Evolutionary conservation across 2,797 vertebrate species (phyloP).

Genomic region (Sebastes minor): DNA sequence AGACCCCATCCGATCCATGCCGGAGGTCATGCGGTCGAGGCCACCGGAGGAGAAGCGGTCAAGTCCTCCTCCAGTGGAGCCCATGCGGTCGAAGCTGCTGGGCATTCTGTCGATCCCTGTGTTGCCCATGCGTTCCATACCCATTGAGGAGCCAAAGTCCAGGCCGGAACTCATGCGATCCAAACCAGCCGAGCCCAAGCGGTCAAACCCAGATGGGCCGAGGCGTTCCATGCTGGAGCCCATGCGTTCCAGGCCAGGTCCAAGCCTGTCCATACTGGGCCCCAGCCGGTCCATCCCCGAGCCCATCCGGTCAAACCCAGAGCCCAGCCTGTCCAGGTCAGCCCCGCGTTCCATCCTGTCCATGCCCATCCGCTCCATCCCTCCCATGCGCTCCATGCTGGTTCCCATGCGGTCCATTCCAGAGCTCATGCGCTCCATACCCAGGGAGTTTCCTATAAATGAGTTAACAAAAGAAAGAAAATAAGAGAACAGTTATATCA

Average conservation of each 20-base stretch:
- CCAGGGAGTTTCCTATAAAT: slow-evolving; percentile 84
- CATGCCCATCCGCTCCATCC: slow-evolving; percentile 90
- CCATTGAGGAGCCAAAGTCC: slow-evolving; percentile 90
- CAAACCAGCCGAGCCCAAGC: slow-evolving; percentile 86
- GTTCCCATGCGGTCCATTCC: slow-evolving; percentile 89
- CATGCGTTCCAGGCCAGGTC: slow-evolving; percentile 89
- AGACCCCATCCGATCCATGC: slow-evolving; percentile 82
- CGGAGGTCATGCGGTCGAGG: slow-evolving; percentile 82
- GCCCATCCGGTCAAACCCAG: slow-evolving; percentile 89
- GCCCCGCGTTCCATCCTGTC: slow-evolving; percentile 92
- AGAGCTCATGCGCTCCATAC: slow-evolving; percentile 79
- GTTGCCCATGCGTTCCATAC: slow-evolving; percentile 91
- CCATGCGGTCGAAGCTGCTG: slow-evolving; percentile 81
- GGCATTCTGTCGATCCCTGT: slow-evolving; percentile 90
- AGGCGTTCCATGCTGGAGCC: slow-evolving; percentile 90
- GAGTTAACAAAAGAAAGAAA: neutral
- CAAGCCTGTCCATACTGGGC: slow-evolving; percentile 87
- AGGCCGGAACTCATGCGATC: slow-evolving; percentile 90
- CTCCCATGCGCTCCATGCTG: slow-evolving; percentile 87
- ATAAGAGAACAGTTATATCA: neutral
- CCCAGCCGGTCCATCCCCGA: slow-evolving; percentile 90
- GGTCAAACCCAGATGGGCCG: slow-evolving; percentile 88
- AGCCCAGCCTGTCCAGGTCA: slow-evolving; percentile 86
- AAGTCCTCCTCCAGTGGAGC: slow-evolving; percentile 67
- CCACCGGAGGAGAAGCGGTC: slow-evolving; percentile 78